A percentile compares a stretch with the other conserved stretches of the same genome.
Conservation (phyloP, 2,797 vertebrate genomes). For the Trichosurus vulpecula region DNA sequence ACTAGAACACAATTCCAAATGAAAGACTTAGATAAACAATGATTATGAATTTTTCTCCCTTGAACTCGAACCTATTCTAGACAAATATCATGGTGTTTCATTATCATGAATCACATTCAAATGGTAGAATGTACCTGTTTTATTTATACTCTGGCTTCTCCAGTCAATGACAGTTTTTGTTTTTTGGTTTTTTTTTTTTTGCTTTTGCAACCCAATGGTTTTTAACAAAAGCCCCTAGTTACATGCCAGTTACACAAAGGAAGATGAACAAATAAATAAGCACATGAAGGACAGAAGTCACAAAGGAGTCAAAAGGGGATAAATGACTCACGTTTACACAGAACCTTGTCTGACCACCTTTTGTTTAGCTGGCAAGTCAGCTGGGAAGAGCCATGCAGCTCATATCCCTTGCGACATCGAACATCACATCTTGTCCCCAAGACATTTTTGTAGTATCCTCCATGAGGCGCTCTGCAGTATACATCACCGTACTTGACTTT, state of each 20-base stretch:
- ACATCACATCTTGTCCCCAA: slow-evolving; percentile 95
- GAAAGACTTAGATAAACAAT: slow-evolving; percentile 21
- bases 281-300: not conserved
- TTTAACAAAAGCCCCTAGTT: not conserved
- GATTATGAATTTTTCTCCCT: not conserved
- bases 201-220: not conserved
- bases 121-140: not conserved
- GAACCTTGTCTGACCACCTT: slow-evolving; percentile 95
- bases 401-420: slow-evolving; percentile 94
- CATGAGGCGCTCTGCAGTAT: slow-evolving; percentile 92
- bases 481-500: slow-evolving; percentile 96
- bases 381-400: slow-evolving; percentile 89
- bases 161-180: slow-evolving; percentile 2
- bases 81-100: not conserved
- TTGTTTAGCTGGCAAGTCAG: slow-evolving; percentile 95
- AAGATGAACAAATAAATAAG: not conserved
- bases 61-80: not conserved
- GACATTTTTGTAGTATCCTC: slow-evolving; percentile 92
- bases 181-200: not conserved
- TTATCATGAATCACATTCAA: not conserved
- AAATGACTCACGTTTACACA: slow-evolving; percentile 92
- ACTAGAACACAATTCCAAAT: slow-evolving; percentile 6
- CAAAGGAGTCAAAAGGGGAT: not conserved
- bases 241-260: not conserved
- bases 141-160: not conserved